Base-by-base conservation (phyloP, 2,113 vertebrate species). In the Melanostigma gelatinosum region DNA sequence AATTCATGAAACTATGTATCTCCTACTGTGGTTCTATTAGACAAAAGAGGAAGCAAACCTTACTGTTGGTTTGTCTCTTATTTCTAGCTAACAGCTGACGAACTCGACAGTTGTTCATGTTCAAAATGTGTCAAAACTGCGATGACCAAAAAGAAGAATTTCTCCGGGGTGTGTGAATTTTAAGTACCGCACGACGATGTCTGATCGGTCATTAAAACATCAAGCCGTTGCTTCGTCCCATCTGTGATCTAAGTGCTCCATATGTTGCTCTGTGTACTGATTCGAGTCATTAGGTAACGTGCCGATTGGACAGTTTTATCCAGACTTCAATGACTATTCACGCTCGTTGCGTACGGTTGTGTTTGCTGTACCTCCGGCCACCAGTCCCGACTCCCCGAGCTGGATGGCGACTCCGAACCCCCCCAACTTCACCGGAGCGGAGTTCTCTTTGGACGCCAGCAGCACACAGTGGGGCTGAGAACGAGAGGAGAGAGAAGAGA, bases 341-440 rank as follows among this genome's bases (percentile, higher is more conserved):
- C 15, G 12, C 9, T 69, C 4, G 46, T 58, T 48, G 8, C 20
- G 62, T 66, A 3, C 3, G 29, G 27, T 16, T 6, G 58, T 18
- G 58, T 60, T 60, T 20, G 22, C 10, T 29, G 24, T 96, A 99
- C 98, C 98, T 98, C 98, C 98, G 87, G 98, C 98, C 82, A 99
- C 98, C 81, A 99, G 94, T 79, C 98, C 98, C 61, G 98, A 99
- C 88, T 99, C 98, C 87, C 98, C 98, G 83, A 99, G 96, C 54
- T 99, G 98, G 90, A 99, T 99, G 62, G 98, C 98, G 84, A 99
- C 98, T 55, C 98, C 98, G 38, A 99, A 99, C 34, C 98, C 98
- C 76, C 98, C 98, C 74, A 99, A 96, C 87, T 99, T 99, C 85
- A 99, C 98, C 3, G 98, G 98, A 75, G 98, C 98, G 32, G 98